Evolutionary conservation across 2,888 invertebrate species (phyloP).

Genomic region (Apotomis turbidana): DNA sequence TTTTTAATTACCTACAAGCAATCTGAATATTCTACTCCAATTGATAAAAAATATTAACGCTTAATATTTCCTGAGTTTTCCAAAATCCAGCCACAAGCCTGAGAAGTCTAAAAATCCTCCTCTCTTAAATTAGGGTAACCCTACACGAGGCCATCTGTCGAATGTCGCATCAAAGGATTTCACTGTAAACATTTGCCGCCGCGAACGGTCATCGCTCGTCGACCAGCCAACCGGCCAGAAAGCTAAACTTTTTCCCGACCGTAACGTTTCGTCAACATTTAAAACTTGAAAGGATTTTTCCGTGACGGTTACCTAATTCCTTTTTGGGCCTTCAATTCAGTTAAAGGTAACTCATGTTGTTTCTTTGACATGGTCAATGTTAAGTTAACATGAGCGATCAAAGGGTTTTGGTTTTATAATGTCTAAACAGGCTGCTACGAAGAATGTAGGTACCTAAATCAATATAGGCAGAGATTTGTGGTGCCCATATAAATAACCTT

Average conservation of each 20-base stretch:
- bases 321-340: slow-evolving; percentile 2
- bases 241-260: slow-evolving; percentile 5
- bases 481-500: too few relatives aligned
- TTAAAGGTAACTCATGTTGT: slow-evolving; percentile 3
- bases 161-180: slow-evolving; percentile 15
- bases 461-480: too few relatives aligned
- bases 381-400: neutral
- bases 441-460: neutral
- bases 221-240: neutral
- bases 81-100: too few relatives aligned
- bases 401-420: neutral
- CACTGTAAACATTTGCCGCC: slow-evolving; percentile 18
- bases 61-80: too few relatives aligned
- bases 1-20: too few relatives aligned
- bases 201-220: neutral
- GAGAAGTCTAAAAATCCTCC: too few relatives aligned
- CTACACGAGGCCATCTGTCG: slow-evolving; percentile 4
- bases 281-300: slow-evolving; percentile 16
- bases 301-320: neutral
- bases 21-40: too few relatives aligned
- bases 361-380: slow-evolving; percentile 8
- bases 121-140: too few relatives aligned
- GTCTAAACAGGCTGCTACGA: neutral
- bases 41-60: too few relatives aligned
- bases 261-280: slow-evolving; percentile 12